A percentile compares a stretch with the other conserved stretches of the same genome.
Evolutionary conservation across 2,797 vertebrate genomes (phyloP).

Genomic region (Hirundo rustica): DNA sequence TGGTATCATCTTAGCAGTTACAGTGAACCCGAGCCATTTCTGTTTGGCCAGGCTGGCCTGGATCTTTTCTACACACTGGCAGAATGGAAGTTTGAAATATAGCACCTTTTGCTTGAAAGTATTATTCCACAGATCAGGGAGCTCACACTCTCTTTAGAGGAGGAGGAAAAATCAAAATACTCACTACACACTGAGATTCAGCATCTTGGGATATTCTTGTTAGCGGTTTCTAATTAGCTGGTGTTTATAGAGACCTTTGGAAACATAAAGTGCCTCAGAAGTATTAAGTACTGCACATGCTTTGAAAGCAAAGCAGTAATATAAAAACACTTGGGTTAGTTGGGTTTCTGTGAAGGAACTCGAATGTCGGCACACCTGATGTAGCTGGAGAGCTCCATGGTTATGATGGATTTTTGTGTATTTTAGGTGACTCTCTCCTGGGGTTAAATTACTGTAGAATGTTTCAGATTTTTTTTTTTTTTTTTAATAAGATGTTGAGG

Average conservation of each 20-base stretch:
- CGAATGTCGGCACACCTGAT: too few species aligned
- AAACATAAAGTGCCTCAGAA: not conserved
- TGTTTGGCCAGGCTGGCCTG: not conserved
- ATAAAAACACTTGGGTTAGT: not conserved
- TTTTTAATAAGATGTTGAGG: not conserved
- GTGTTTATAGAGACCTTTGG: not conserved
- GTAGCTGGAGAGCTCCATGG: not conserved
- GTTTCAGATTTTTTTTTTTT: not conserved
- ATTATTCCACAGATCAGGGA: not conserved
- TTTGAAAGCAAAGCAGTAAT: not conserved
- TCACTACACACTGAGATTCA: not conserved
- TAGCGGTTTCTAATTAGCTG: slow-evolving; percentile 19
- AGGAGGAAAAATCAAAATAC: not conserved
- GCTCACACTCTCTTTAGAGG: not conserved
- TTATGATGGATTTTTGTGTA: not conserved
- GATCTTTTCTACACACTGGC: not conserved
- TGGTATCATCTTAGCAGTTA: not conserved
- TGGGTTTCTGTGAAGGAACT: not conserved
- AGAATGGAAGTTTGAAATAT: not conserved
- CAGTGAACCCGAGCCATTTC: not conserved
- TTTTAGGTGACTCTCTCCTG: not conserved
- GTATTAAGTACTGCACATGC: not conserved
- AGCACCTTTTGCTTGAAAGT: not conserved
- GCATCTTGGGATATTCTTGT: not conserved
- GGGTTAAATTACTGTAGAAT: not conserved